phyloP scores from a whole-genome alignment of 2,797 vertebrate species.

The Pseudocheirus occidentalis region DNA sequence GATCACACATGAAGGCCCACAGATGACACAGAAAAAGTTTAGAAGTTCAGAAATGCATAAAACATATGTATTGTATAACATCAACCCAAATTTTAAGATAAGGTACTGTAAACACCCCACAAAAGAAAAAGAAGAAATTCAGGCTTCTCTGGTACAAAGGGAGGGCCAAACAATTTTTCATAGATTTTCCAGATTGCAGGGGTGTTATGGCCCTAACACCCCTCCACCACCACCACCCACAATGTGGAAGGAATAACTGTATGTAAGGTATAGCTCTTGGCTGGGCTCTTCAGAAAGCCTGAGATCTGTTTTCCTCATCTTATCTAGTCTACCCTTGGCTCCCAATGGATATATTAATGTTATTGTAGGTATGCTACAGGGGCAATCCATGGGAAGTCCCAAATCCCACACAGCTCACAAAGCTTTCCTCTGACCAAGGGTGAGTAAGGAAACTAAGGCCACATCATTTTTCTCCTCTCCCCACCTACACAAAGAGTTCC shows the following conservation, averaged over 20 bases:
- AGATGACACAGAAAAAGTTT: not conserved
- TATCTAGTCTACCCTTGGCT: not conserved
- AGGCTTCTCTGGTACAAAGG: not conserved
- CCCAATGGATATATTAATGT: not conserved
- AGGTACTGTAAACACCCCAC: not conserved
- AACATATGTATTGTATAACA: not conserved
- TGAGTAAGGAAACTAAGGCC: not conserved
- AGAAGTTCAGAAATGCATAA: not conserved
- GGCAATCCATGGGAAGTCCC: not conserved
- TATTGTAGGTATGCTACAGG: not conserved
- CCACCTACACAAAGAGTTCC: not conserved
- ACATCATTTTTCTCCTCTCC: not conserved
- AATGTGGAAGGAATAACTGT: not conserved
- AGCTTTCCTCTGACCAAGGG: not conserved
- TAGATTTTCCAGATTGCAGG: not conserved
- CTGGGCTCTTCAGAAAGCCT: not conserved
- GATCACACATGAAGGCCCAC: not conserved
- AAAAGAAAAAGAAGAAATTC: not conserved
- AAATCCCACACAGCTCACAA: not conserved
- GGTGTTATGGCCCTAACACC: not conserved
- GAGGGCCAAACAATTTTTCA: not conserved
- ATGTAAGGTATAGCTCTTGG: not conserved
- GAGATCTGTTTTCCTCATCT: not conserved
- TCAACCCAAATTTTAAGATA: too few species aligned
- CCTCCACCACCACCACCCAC: too few species aligned